These are phyloP conservation scores for Hydroisotoma schaefferi DNA, from an alignment of 2,888 invertebrate species.

Conservation along the genomic window DNA sequence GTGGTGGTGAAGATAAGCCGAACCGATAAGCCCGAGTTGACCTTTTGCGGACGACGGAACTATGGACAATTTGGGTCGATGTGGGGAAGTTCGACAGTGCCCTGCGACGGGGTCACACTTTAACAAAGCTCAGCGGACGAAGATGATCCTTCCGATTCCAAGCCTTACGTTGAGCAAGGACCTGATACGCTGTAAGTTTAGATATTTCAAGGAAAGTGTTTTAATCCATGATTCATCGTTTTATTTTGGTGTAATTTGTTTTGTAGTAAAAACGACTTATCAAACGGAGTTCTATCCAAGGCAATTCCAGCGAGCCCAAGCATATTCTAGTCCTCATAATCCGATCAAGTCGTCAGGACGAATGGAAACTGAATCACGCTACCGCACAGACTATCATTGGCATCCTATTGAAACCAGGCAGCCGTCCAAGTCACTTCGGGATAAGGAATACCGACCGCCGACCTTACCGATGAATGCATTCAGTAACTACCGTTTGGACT, in stretches of 20 bases:
- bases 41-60: too few relatives aligned
- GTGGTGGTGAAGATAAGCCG: too few relatives aligned
- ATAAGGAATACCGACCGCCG: background rate
- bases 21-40: too few relatives aligned
- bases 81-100: too few relatives aligned
- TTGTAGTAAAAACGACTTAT: background rate
- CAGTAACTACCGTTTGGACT: background rate
- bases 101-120: too few relatives aligned
- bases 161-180: too few relatives aligned
- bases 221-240: too few relatives aligned
- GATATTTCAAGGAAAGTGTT: too few relatives aligned
- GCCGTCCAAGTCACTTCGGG: background rate
- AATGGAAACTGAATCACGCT: background rate
- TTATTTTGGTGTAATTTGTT: too few relatives aligned
- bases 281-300: background rate
- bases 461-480: background rate
- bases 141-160: too few relatives aligned
- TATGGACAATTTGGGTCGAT: too few relatives aligned
- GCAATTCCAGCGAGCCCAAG: background rate
- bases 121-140: background rate
- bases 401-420: background rate
- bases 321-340: background rate
- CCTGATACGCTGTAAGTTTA: too few relatives aligned
- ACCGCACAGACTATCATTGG: background rate
- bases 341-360: background rate